Conservation (phyloP, 2,888 invertebrate genomes). For the Buathra laborator region DNA sequence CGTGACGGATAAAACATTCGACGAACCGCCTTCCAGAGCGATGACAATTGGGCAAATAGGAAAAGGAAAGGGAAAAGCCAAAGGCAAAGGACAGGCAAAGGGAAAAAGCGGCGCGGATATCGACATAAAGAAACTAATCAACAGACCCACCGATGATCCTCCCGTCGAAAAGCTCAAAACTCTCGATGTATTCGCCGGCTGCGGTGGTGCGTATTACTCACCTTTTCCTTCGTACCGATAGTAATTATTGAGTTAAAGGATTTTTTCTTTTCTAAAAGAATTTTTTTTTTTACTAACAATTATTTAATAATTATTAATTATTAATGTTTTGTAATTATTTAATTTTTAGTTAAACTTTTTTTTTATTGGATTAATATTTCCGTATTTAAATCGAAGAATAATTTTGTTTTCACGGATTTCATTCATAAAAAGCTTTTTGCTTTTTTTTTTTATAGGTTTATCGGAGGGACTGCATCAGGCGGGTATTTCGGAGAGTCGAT, state of each 20-base stretch:
- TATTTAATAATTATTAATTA: too few species aligned
- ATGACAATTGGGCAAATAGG: conserved; percentile 87
- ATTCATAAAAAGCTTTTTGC: not conserved
- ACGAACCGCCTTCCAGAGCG: conserved; percentile 88
- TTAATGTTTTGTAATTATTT: too few species aligned
- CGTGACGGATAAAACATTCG: conserved; percentile 86
- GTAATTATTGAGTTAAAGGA: too few species aligned
- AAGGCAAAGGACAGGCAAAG: conserved; percentile 89
- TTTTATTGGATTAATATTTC: not conserved
- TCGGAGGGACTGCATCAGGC: conserved; percentile 91
- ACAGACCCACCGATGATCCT: conserved; percentile 81
- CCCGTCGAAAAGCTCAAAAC: conserved; percentile 87
- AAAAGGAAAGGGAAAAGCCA: conserved; percentile 89
- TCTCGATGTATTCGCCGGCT: conserved; percentile 94
- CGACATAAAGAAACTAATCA: conserved; percentile 75
- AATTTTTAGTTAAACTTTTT: too few species aligned
- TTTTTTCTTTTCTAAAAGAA: too few species aligned
- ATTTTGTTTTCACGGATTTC: not conserved
- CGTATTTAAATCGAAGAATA: not conserved
- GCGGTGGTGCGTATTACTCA: conserved; percentile 88
- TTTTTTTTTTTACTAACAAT: not conserved
- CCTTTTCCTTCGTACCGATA: not conserved
- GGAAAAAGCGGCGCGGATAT: conserved; percentile 81
- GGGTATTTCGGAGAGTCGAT: conserved; percentile 89
- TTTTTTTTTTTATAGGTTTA: conserved; percentile 85